These are phyloP conservation scores for Teleiodes luculella DNA, from an alignment of 2,888 invertebrate genomes.

Conservation along the genomic window DNA sequence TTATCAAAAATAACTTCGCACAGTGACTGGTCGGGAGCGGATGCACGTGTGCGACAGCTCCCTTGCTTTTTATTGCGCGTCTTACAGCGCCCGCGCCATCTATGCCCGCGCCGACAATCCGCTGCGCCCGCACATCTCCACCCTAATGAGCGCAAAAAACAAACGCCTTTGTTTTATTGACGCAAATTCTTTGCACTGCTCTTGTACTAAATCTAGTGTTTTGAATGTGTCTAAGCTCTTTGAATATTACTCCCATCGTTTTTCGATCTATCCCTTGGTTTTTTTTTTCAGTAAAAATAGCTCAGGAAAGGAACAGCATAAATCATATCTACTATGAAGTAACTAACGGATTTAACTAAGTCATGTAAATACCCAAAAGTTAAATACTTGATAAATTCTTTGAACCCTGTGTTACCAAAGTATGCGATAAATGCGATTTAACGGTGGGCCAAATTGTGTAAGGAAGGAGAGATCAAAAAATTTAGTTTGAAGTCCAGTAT, in stretches of 20 bases:
- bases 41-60: constrained; percentile 71
- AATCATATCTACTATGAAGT: no score
- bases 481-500: no score
- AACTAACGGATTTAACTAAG: no score
- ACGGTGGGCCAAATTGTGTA: no score
- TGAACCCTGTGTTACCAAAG: no score
- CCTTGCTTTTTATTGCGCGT: constrained; percentile 59
- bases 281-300: no score
- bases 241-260: neutral
- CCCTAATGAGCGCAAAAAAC: constrained; percentile 32
- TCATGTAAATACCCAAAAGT: no score
- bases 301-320: no score
- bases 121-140: constrained; percentile 37
- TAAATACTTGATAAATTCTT: no score
- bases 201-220: neutral
- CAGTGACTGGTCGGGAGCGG: constrained; percentile 51
- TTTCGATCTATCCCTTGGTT: no score
- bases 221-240: neutral
- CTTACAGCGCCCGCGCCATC: constrained; percentile 34
- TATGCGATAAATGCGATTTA: no score
- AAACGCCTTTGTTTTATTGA: constrained; percentile 28
- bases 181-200: neutral
- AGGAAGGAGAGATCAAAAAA: no score
- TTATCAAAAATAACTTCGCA: constrained; percentile 68
- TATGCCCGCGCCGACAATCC: constrained; percentile 16